A percentile compares a stretch with the other conserved stretches of the same genome.
Conservation (phyloP, 2,888 invertebrate species). For the Dusona sp. region DNA sequence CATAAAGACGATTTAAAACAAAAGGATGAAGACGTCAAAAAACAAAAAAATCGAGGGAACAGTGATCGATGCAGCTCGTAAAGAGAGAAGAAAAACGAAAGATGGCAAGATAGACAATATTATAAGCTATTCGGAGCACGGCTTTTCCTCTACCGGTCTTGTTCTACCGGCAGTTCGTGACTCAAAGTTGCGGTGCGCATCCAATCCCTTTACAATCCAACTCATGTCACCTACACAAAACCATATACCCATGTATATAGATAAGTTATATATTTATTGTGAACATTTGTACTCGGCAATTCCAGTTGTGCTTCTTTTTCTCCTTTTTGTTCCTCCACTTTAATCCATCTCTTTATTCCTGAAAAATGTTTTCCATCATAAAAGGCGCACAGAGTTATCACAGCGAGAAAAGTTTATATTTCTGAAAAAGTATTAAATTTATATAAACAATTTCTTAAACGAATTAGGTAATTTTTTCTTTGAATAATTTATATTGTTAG, state of each 20-base stretch:
- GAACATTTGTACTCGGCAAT: not conserved
- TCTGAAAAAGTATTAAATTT: not conserved
- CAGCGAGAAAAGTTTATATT: not conserved
- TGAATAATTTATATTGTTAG: not conserved
- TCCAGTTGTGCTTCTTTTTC: constrained; percentile 5
- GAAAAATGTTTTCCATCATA: not conserved
- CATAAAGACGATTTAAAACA: not conserved
- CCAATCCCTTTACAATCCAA: constrained; percentile 41
- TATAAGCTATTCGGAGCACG: constrained; percentile 80
- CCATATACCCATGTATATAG: not conserved
- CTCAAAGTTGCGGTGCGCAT: constrained; percentile 57
- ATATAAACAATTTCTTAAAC: too few species aligned
- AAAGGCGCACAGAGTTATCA: not conserved
- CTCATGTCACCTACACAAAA: constrained; percentile 6
- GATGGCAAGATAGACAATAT: constrained; percentile 73
- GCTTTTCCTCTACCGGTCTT: constrained; percentile 60
- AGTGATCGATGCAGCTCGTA: constrained; percentile 16
- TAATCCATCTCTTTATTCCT: constrained; percentile 2
- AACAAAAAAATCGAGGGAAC: constrained; percentile 34
- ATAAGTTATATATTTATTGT: not conserved
- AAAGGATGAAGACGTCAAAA: not conserved
- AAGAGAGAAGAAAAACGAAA: constrained; percentile 11
- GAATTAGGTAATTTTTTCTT: too few species aligned
- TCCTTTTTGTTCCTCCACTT: constrained; percentile 21
- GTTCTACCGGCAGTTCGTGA: constrained; percentile 66